Conservation (phyloP, 2,888 invertebrate genomes). For the Eurytoma californica region DNA sequence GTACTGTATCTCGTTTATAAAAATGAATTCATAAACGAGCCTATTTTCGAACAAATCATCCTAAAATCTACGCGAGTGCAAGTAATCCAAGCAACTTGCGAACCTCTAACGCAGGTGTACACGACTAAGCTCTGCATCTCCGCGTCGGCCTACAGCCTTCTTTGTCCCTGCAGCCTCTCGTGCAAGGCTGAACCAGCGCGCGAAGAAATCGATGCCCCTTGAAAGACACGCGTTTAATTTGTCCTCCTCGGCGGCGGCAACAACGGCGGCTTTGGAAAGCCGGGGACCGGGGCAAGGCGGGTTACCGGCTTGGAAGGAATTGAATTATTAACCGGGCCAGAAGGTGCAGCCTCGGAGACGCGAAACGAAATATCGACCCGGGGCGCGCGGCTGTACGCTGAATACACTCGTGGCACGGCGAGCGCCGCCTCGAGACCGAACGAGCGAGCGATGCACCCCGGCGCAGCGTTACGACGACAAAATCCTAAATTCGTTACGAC, state of each 20-base stretch:
- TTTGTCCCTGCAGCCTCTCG: neutral
- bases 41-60: neutral
- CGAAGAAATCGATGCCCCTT: slow-evolving; percentile 74
- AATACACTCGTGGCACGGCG: neutral
- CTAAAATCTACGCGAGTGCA: neutral
- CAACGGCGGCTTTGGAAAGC: neutral
- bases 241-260: neutral
- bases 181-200: slow-evolving; percentile 44
- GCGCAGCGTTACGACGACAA: slow-evolving; percentile 42
- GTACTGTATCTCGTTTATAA: too few species aligned
- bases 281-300: slow-evolving; percentile 53
- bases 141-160: neutral
- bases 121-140: neutral
- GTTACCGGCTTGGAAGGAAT: slow-evolving; percentile 71
- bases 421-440: neutral
- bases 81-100: neutral
- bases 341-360: slow-evolving; percentile 68
- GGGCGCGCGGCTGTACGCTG: neutral
- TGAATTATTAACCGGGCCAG: slow-evolving; percentile 74
- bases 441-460: neutral
- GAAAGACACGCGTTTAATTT: slow-evolving; percentile 61
- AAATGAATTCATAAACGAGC: too few species aligned
- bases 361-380: slow-evolving; percentile 56
- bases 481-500: slow-evolving; percentile 53
- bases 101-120: neutral